Conservation (phyloP, 1,140 invertebrate species). For the Drosophila ohnishii region DNA sequence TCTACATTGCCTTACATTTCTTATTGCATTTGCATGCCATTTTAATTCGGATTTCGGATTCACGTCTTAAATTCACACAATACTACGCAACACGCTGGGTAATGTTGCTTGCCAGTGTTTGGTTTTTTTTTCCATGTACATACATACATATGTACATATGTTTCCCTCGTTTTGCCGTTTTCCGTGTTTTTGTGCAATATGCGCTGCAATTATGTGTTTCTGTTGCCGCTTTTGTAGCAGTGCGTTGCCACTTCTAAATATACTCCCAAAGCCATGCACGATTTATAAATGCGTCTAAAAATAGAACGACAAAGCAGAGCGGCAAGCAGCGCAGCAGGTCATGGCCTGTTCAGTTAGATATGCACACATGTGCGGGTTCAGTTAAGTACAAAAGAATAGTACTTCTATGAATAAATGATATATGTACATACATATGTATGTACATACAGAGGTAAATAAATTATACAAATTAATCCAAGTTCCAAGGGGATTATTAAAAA, state of each 20-base stretch:
- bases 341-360: conserved; percentile 77
- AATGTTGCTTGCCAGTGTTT: conserved; percentile 15
- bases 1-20: neutral
- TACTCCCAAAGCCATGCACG: conserved; percentile 80
- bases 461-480: no score
- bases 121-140: conserved; percentile 15
- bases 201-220: conserved; percentile 20
- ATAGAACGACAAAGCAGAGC: conserved; percentile 66
- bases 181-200: conserved; percentile 51
- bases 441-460: no score
- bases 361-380: conserved; percentile 8
- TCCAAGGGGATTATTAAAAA: no score
- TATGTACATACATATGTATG: neutral
- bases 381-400: conserved; percentile 1
- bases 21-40: conserved; percentile 13
- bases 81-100: neutral
- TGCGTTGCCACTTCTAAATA: conserved; percentile 78
- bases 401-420: neutral
- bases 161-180: conserved; percentile 16
- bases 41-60: conserved; percentile 22
- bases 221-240: conserved; percentile 32
- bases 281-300: conserved; percentile 82
- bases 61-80: conserved; percentile 7
- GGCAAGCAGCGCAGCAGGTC: conserved; percentile 67
- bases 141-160: no score